Base-by-base conservation (phyloP, 2,113 vertebrate species). In the Pantherophis guttatus region DNA sequence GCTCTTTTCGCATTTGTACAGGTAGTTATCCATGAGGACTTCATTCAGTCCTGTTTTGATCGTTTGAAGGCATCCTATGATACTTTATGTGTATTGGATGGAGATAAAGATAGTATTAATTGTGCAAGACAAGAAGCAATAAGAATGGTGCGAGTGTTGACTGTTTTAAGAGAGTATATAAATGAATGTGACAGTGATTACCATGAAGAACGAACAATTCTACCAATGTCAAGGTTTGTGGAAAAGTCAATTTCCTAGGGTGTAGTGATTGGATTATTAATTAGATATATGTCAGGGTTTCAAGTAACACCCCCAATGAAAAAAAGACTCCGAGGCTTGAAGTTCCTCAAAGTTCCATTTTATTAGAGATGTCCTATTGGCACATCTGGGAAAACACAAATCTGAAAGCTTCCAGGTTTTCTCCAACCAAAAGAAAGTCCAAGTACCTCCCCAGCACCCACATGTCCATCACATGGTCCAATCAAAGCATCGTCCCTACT, bases 101-200 rank as follows among this genome's bases (percentile, higher is more conserved):
- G 99, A 95, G 99, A 99, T 96, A 99, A 99, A 98, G 99, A 99
- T 97, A 99, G 99, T 97, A 99, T 99, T 97, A 99, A 99, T 97
- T 99, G 99, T 95, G 99, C 99, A 91, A 98, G 99, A 90, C 99
- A 99, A 94, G 99, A 99, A 97, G 99, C 99, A 93, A 99, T 99
- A 96, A 98, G 99, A 96, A 99, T 99, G 99, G 99, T 99, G 95
- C 98, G 99, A 94, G 99, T 99, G 92, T 97, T 99, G 96, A 99
- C 99, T 95, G 99, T 99, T 93, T 97, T 99, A 95, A 99, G 99
- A 86, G 99, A 99, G 94, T 99, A 99, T 95, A 99, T 99, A 96
- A 99, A 99, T 87, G 99, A 99, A 97, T 99, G 99, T 97, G 99
- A 99, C 98, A 99, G 99, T 58, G 99, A 99, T 97, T 99, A 99